Conservation (phyloP, 2,113 vertebrate genomes). For the Leptobrachium leishanense region DNA sequence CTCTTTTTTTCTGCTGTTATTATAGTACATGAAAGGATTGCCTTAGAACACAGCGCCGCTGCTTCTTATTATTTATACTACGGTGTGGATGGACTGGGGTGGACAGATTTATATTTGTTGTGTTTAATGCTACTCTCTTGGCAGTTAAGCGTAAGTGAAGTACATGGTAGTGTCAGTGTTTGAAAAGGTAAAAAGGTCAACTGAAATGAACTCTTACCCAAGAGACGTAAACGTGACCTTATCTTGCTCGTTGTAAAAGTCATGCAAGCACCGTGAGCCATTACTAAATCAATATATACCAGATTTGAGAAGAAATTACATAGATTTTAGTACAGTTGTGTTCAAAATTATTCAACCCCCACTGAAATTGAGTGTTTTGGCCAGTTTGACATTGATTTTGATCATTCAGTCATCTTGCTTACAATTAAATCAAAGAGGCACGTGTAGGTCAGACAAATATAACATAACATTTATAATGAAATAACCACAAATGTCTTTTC, state of each 20-base stretch:
- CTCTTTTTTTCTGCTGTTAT: neutral
- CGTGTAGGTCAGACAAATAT: too few species aligned
- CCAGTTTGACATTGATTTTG: too few species aligned
- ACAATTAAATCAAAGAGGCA: too few species aligned
- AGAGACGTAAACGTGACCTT: slow-evolving; percentile 25
- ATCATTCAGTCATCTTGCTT: too few species aligned
- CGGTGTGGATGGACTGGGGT: neutral
- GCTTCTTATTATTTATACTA: neutral
- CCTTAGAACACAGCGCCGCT: slow-evolving; percentile 1
- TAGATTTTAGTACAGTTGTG: too few species aligned
- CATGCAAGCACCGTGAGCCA: neutral
- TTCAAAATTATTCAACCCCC: too few species aligned
- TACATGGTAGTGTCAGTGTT: slow-evolving; percentile 19
- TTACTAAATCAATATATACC: neutral
- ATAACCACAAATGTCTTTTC: too few species aligned
- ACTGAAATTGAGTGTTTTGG: too few species aligned
- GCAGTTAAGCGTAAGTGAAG: slow-evolving; percentile 17
- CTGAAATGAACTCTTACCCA: slow-evolving; percentile 13
- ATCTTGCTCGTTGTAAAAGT: neutral
- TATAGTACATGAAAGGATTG: neutral
- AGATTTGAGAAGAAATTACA: too few species aligned
- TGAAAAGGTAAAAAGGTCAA: slow-evolving; percentile 34
- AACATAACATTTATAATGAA: too few species aligned
- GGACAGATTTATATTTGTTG: slow-evolving; percentile 17
- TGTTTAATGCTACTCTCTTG: slow-evolving; percentile 15